Evolutionary conservation across 2,797 vertebrate species (phyloP).

Genomic region (Helostoma temminkii): DNA sequence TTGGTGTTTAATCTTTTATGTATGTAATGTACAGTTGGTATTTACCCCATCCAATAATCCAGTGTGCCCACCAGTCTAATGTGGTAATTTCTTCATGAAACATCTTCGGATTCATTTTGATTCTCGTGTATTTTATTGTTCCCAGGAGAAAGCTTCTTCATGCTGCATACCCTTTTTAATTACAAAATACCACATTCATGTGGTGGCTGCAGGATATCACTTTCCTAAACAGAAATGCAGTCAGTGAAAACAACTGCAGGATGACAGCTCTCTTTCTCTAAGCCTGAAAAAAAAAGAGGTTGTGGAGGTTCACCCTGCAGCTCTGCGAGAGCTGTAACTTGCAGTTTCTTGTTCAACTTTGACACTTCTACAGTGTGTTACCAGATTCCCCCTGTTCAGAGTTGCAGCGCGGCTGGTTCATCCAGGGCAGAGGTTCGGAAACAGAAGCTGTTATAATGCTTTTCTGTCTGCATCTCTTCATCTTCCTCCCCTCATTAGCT

Average conservation of each 20-base stretch:
- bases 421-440: slow-evolving; percentile 47
- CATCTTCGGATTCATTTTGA: slow-evolving; percentile 27
- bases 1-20: neutral
- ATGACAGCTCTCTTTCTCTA: slow-evolving; percentile 27
- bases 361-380: slow-evolving; percentile 10
- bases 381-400: slow-evolving; percentile 6
- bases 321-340: slow-evolving; percentile 30
- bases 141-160: slow-evolving; percentile 28
- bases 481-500: slow-evolving; percentile 64
- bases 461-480: slow-evolving; percentile 43
- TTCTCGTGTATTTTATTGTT: slow-evolving; percentile 29
- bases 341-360: slow-evolving; percentile 36
- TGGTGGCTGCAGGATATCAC: slow-evolving; percentile 25
- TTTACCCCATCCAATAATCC: neutral
- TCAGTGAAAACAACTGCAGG: slow-evolving; percentile 52
- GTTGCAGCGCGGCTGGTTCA: neutral
- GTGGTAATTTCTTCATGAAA: slow-evolving; percentile 28
- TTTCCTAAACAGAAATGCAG: slow-evolving; percentile 32
- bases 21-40: neutral
- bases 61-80: slow-evolving; percentile 10
- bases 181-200: slow-evolving; percentile 42
- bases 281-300: slow-evolving; percentile 44
- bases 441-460: slow-evolving; percentile 45
- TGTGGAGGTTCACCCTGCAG: slow-evolving; percentile 34
- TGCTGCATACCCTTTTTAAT: slow-evolving; percentile 27